Conservation (phyloP, 2,113 vertebrate species). For the Peromyscus maniculatus region DNA sequence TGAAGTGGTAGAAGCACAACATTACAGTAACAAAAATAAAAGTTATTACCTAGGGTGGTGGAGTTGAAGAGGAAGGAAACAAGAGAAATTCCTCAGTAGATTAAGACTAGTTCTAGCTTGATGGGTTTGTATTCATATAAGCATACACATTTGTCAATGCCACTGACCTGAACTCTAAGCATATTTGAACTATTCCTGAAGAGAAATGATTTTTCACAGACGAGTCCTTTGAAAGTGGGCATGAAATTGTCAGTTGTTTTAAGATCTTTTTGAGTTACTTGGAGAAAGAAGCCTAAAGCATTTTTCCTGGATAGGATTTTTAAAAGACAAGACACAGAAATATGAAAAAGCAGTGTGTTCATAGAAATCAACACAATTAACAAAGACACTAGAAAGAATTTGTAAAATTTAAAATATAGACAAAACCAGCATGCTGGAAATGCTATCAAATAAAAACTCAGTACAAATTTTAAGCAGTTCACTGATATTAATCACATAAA, state of each 20-base stretch:
- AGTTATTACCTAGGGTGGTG: not conserved
- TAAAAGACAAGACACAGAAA: not conserved
- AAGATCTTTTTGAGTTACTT: not conserved
- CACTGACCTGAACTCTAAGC: not conserved
- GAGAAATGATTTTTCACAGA: not conserved
- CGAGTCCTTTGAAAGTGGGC: not conserved
- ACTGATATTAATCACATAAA: not conserved
- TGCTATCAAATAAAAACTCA: not conserved
- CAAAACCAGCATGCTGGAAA: not conserved
- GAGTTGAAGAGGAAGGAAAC: not conserved
- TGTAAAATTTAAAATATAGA: no score
- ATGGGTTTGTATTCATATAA: not conserved
- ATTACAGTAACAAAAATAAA: not conserved
- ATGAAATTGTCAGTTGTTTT: not conserved
- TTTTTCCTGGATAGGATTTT: not conserved
- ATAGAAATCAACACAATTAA: not conserved
- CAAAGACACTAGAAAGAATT: not conserved
- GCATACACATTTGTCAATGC: not conserved
- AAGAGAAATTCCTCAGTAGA: not conserved
- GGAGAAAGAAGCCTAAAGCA: not conserved
- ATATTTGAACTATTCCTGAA: not conserved
- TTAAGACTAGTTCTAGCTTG: not conserved
- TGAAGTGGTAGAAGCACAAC: not conserved
- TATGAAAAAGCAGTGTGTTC: not conserved
- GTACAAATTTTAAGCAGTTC: not conserved